Percentiles rank a stretch among this genome's conserved stretches.
These are phyloP conservation scores for Folsomia manolachei DNA, from an alignment of 2,888 invertebrate genomes.

Conservation along the genomic window DNA sequence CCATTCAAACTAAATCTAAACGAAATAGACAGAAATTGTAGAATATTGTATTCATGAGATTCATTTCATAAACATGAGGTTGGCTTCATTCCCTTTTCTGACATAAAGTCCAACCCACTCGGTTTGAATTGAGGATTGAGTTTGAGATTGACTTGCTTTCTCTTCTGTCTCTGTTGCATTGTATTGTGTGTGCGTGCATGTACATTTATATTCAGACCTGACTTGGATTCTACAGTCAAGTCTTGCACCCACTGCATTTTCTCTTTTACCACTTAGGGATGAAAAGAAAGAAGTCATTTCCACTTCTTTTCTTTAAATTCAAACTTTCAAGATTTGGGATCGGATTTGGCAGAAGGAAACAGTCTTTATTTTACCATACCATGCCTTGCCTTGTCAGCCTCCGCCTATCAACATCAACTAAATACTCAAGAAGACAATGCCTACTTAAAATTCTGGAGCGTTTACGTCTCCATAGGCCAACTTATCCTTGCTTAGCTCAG, in stretches of 20 bases:
- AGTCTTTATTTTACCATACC: too few species aligned
- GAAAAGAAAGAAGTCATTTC: background rate
- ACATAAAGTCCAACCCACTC: background rate
- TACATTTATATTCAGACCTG: background rate
- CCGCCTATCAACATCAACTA: background rate
- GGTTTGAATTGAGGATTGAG: background rate
- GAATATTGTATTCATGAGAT: constrained; percentile 49
- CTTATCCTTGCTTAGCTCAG: background rate
- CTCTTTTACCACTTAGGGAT: too few species aligned
- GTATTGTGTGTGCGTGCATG: too few species aligned
- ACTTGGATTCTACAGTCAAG: background rate
- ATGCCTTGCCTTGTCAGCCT: too few species aligned
- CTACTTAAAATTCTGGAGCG: constrained; percentile 47
- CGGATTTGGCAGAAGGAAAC: constrained; percentile 13
- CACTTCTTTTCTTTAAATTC: background rate
- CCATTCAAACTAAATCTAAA: background rate
- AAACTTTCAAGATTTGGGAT: background rate
- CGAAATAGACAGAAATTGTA: constrained; percentile 3
- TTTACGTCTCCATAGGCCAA: constrained; percentile 40
- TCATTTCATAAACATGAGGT: constrained; percentile 50
- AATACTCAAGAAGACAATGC: constrained; percentile 19
- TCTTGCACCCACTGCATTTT: background rate
- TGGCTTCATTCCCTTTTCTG: constrained; percentile 18
- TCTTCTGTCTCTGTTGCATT: background rate
- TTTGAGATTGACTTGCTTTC: background rate